Conservation (phyloP, 2,888 invertebrate species). For the Pristionchus entomophagus region DNA sequence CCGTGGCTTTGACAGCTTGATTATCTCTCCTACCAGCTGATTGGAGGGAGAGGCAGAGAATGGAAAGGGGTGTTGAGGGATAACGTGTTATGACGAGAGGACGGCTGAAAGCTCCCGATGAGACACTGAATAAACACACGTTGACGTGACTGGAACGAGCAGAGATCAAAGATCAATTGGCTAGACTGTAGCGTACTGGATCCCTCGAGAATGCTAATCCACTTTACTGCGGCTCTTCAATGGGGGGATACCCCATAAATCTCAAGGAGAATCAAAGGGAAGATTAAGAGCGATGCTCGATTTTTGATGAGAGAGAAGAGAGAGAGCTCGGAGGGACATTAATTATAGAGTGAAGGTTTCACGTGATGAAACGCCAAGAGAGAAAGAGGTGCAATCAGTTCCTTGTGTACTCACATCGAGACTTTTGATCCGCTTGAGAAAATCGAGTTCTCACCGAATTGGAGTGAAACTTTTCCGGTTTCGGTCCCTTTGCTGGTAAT, state of each 20-base stretch:
- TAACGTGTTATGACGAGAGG: constrained; percentile 31
- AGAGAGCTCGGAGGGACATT: constrained; percentile 23
- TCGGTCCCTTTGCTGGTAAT: not conserved
- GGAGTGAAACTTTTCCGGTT: constrained; percentile 27
- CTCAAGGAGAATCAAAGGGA: constrained; percentile 6
- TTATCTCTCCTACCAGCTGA: constrained; percentile 8
- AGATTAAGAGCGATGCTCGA: constrained; percentile 15
- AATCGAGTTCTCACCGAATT: not conserved
- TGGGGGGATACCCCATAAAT: constrained; percentile 22
- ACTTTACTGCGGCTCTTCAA: not conserved
- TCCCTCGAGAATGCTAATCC: not conserved
- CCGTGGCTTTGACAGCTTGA: not conserved
- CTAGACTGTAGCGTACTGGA: not conserved
- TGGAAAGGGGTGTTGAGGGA: too few species aligned
- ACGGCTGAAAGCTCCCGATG: not conserved
- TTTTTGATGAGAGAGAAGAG: constrained; percentile 3
- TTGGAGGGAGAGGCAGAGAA: not conserved
- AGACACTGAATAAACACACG: not conserved
- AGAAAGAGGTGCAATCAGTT: not conserved
- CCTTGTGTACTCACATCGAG: constrained; percentile 21
- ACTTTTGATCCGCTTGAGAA: not conserved
- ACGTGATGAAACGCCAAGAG: not conserved
- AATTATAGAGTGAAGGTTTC: constrained; percentile 14
- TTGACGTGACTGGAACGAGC: not conserved
- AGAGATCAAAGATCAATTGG: not conserved